Evolutionary conservation across 2,797 vertebrate species (phyloP), one percentile per base, ranked within the genome.

Genomic region (Microctenopoma lineatum): DNA sequence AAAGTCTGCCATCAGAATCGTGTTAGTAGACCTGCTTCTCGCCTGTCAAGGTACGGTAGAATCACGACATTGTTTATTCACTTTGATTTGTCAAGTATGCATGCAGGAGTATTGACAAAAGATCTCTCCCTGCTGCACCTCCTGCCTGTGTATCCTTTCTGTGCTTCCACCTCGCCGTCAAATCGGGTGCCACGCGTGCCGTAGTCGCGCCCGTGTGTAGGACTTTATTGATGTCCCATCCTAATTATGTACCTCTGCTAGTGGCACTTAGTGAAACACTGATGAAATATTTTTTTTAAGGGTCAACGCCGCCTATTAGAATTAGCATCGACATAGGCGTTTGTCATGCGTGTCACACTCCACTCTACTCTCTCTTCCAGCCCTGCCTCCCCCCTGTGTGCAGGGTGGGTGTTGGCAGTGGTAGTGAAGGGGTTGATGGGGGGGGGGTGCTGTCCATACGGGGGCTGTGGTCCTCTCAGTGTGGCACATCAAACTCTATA

Each of bases 401-500:
- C 66, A 50, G 48, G 68, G 82, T 15, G 52, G 60, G 80, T 82
- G 66, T 25, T 58, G 77, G 80, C n/a, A 46, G 70, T 45, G 77
- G 45, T 7, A 59, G 69, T 50, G 64, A 66, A 66, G 75, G 75
- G 63, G 84, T 14, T 75, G 79, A 76, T 60, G 66, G 83, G 87
- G 21, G 21, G 21, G 21, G 87, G 85, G 81, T 88, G 92, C 81
- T 92, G 88, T 93, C 93, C 93, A 87, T 92, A 91, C 89, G 87
- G 90, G 89, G 88, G 86, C 90, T 85, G 81, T 90, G 92, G 93
- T 94, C 90, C 90, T 94, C 93, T 93, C 92, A 90, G 89, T 92
- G 94, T 90, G 92, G 89, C 94, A 95, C 95, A 95, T 96, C 94
- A 96, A 95, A 94, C 92, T 93, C 94, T 93, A 94, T 94, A 95